Base-by-base conservation (phyloP, 92 coral and sea anemone species). In the Chrysogorgia sp. region DNA sequence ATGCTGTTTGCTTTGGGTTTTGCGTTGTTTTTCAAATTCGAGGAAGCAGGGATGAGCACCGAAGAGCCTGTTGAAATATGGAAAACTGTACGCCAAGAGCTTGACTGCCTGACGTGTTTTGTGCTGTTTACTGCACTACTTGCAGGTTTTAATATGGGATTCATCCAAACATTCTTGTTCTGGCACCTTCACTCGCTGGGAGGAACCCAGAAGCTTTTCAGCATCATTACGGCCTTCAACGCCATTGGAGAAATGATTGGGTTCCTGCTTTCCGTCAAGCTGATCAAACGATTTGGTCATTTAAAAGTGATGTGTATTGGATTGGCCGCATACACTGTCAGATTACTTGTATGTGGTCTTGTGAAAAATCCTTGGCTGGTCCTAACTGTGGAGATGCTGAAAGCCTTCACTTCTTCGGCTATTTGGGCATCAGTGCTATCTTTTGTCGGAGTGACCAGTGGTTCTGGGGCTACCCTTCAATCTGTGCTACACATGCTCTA, bases 401-500 rank as follows among this genome's bases (percentile, higher is more conserved):
- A 72, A 55, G 63, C 49, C 2, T 72, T 72, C 79, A 72, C 79
- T 30, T 53, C 79, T 6, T 72, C 79, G 31, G 79, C 79, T n/a
- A 40, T 72, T 26, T 72, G 79, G 79, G 64, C 79, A 26, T 23
- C 79, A 31, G 20, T 55, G 28, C 58, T 72, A 65, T 72, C 79
- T 1, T 72, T 50, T 13, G 29, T 72, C 34, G 79, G 79, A 17
- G 15, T 33, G 0, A 24, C 20, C 24, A 48, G 19, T 34, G 63
- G 15, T 0, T 21, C 25, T n/a, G 79, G 45, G 9, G 59, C 65
- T 6, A 72, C 65, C 47, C 40, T 72, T 22, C 21, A 43, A 23
- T 35, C 64, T 0, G 2, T 72, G 4, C 62, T 94, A 3, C 98
- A 94, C 74, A 96, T 86, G 57, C 57, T 94, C 40, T 94, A 94